phyloP scores from a whole-genome alignment of 1,140 invertebrate genomes.

The Limonius californicus region DNA sequence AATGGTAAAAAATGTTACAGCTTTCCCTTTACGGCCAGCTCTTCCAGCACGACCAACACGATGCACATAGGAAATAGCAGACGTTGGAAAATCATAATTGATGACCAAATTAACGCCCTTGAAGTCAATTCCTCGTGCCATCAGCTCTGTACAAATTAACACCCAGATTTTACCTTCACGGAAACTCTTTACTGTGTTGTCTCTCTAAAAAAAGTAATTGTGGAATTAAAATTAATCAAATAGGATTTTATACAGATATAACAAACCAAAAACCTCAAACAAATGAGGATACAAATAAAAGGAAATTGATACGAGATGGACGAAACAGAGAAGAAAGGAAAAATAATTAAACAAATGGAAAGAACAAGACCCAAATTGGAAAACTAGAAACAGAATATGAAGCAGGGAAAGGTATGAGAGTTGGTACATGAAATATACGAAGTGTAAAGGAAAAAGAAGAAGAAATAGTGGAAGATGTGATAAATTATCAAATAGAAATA shows the following conservation, averaged over 20 bases:
- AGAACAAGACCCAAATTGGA: too few species aligned
- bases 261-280: not conserved
- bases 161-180: slow-evolving; percentile 92
- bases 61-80: slow-evolving; percentile 92
- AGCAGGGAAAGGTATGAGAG: too few species aligned
- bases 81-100: slow-evolving; percentile 96
- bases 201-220: slow-evolving; percentile 69
- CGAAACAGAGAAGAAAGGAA: too few species aligned
- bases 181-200: slow-evolving; percentile 86
- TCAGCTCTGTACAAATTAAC: slow-evolving; percentile 93
- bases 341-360: too few species aligned
- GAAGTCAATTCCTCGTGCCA: slow-evolving; percentile 97
- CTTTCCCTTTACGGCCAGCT: slow-evolving; percentile 81
- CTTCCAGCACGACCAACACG: slow-evolving; percentile 84
- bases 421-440: too few species aligned
- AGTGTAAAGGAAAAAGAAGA: too few species aligned
- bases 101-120: slow-evolving; percentile 95
- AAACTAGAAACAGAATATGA: too few species aligned
- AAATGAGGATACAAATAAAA: not conserved
- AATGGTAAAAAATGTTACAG: slow-evolving; percentile 93
- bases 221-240: not conserved
- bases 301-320: too few species aligned
- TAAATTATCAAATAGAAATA: too few species aligned
- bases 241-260: not conserved
- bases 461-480: too few species aligned